A percentile compares a stretch with the other conserved stretches of the same genome.
Evolutionary conservation across 2,888 invertebrate species (phyloP).

Genomic region (Poecilobothrus nobilitatus): DNA sequence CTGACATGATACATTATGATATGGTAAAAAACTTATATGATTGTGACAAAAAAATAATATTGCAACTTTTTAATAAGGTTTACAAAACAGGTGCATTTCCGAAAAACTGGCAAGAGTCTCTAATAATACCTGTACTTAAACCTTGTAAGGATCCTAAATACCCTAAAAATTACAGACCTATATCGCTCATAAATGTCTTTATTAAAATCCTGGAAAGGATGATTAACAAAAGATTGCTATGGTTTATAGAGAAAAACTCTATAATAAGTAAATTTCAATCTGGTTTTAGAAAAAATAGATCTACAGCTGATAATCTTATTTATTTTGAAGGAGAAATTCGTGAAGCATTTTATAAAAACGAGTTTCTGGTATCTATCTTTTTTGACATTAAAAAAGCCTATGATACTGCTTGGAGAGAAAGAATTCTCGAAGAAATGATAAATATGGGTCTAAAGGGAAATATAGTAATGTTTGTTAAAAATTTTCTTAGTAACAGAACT

Average conservation of each 20-base stretch:
- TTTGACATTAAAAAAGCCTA: slow-evolving; percentile 13
- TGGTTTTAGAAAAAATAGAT: slow-evolving; percentile 12
- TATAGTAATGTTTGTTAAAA: slow-evolving; percentile 2
- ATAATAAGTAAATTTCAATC: slow-evolving; percentile 13
- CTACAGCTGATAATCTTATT: slow-evolving; percentile 11
- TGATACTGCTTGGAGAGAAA: slow-evolving; percentile 12
- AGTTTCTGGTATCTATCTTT: slow-evolving; percentile 9
- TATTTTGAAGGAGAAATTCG: slow-evolving; percentile 13
- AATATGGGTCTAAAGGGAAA: slow-evolving; percentile 9
- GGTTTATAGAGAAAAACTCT: slow-evolving; percentile 12
- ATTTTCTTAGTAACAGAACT: slow-evolving; percentile 10
- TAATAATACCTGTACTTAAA: slow-evolving; percentile 11
- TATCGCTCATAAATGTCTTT: slow-evolving; percentile 13
- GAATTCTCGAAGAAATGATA: slow-evolving; percentile 7
- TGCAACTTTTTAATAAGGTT: slow-evolving; percentile 2
- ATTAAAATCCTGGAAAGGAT: slow-evolving; percentile 13
- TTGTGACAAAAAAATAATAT: not conserved
- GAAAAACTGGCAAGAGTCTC: slow-evolving; percentile 8
- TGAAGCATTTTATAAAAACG: slow-evolving; percentile 8
- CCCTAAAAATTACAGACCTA: slow-evolving; percentile 7
- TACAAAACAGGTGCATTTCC: slow-evolving; percentile 9
- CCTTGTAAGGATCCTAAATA: not conserved
- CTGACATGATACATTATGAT: no score
- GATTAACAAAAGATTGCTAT: slow-evolving; percentile 12
- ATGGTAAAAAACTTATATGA: no score